A percentile compares a stretch with the other conserved stretches of the same genome.
Evolutionary conservation across 2,113 vertebrate species (phyloP).

Genomic region (Triplophysa dalaica): DNA sequence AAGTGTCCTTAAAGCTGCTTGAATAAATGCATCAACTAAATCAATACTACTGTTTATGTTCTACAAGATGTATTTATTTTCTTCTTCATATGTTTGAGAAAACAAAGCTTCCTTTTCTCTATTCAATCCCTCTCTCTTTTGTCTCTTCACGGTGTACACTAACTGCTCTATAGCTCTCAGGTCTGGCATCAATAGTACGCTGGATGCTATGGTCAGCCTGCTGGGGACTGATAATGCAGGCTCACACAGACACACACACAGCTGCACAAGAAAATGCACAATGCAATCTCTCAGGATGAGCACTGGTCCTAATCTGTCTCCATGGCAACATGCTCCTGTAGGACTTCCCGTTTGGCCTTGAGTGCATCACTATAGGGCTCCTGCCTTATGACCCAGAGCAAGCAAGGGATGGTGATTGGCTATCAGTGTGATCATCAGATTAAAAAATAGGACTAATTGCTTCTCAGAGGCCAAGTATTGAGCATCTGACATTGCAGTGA

Average conservation of each 20-base stretch:
- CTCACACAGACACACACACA: constrained; percentile 24
- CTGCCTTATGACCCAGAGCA: constrained; percentile 16
- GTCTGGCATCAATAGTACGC: constrained; percentile 41
- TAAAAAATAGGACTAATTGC: constrained; percentile 71
- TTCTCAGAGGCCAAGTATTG: constrained; percentile 64
- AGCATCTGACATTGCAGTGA: constrained; percentile 56
- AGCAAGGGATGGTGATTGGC: constrained; percentile 51
- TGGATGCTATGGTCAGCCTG: constrained; percentile 57
- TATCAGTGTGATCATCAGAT: constrained; percentile 65
- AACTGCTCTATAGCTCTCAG: constrained; percentile 49
- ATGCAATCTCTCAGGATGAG: constrained; percentile 51
- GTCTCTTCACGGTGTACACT: constrained; percentile 29
- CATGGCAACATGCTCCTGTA: constrained; percentile 50
- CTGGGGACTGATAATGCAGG: constrained; percentile 53
- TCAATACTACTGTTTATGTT: background rate
- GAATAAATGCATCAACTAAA: background rate
- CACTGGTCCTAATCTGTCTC: constrained; percentile 51
- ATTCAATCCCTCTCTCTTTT: background rate
- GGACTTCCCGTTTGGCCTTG: constrained; percentile 6
- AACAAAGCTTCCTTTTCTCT: background rate
- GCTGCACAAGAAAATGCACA: constrained; percentile 42
- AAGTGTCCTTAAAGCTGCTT: background rate
- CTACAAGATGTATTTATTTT: background rate
- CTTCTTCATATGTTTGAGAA: background rate
- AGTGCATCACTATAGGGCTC: background rate